Evolutionary conservation across 2,113 vertebrate species (phyloP), one percentile per base, ranked within the genome.

Genomic region (Synodontis membranacea): DNA sequence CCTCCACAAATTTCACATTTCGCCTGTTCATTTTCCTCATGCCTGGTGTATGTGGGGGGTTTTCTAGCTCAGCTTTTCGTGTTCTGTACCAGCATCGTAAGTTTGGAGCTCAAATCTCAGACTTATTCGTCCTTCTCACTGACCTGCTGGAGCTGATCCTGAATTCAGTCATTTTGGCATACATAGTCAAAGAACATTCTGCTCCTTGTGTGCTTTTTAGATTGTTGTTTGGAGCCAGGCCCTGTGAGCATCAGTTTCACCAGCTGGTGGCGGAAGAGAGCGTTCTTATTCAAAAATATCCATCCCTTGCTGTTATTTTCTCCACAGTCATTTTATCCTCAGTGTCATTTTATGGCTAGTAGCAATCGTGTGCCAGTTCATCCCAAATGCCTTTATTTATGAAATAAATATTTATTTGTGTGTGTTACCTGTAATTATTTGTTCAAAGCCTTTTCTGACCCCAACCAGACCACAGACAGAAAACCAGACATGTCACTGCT

Each of bases 211-310:
- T 10, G 3, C 0, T 46, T 74, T 74, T 10, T 1, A 21, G 25
- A 70, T 23, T 46, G 39, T 19, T 44, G 3, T 50, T 50, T 37
- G 75, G 28, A 68, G 37, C 14, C 19, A 37, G 60, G 21, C n/a
- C 80, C 19, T 70, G 23, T 68, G 84, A 46, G 8, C n/a, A 80
- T 66, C 39, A 70, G 21, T 34, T 86, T 19, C 72, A 85, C 14
- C 74, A 50, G n/a, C 28, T 79, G 56, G 44, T 85, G 39, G 44
- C 10, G 19, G 44, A 66, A 50, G 84, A 85, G 21, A n/a, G 42
- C 54, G 23, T 75, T 28, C 56, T 87, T 42, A 50, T 5, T 42
- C 44, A 44, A 9, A 87, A 64, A 79, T 50, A 83, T 64, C 54
- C 31, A 21, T 14, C 11, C 7, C 10, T 37, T 58, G 14, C 74